phyloP scores from a whole-genome alignment of 2,113 vertebrate species.

The Heterocephalus glaber region DNA sequence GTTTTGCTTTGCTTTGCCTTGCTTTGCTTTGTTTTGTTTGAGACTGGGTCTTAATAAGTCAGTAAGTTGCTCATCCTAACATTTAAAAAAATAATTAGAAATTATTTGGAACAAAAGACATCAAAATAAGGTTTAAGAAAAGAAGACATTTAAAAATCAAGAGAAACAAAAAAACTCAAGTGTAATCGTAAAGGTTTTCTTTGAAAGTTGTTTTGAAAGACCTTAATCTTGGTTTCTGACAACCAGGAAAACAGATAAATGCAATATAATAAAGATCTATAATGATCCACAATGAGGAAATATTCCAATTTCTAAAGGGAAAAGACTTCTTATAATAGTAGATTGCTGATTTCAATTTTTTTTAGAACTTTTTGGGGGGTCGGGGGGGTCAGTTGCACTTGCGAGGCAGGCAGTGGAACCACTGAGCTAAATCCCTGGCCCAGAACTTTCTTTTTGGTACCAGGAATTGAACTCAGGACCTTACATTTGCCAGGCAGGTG shows the following conservation, averaged over 20 bases:
- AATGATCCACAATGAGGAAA: not conserved
- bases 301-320: not conserved
- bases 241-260: slow-evolving; percentile 13
- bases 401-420: too few species aligned
- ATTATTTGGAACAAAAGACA: slow-evolving; percentile 2
- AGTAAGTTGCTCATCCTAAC: not conserved
- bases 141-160: slow-evolving; percentile 5
- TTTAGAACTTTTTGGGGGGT: too few species aligned
- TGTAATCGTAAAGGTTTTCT: not conserved
- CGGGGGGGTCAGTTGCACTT: too few species aligned
- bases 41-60: not conserved
- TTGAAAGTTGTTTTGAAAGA: not conserved
- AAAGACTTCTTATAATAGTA: not conserved
- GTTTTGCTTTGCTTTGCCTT: not conserved
- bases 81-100: not conserved
- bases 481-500: too few species aligned
- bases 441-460: too few species aligned
- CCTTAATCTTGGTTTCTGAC: not conserved
- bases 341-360: not conserved
- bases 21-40: not conserved
- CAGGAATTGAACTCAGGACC: too few species aligned
- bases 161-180: not conserved
- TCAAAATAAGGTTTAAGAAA: slow-evolving; percentile 32
- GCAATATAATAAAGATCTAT: not conserved
- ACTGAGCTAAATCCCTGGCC: too few species aligned